Percentiles rank a stretch among this genome's conserved stretches.
These are phyloP conservation scores for Calidris pygmaea DNA, from an alignment of 2,113 vertebrate species.

Conservation along the genomic window DNA sequence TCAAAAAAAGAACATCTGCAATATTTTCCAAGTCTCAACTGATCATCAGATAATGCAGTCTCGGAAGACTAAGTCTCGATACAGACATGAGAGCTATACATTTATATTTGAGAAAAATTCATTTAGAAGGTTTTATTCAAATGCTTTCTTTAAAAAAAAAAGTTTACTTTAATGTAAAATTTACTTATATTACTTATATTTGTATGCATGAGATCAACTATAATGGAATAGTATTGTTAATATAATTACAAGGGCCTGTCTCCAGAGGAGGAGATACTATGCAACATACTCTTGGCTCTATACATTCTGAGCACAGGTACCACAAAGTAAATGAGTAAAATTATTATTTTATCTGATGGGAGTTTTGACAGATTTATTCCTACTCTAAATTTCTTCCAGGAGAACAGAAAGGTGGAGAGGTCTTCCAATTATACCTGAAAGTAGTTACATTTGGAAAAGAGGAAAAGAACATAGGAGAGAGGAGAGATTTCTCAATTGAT, in stretches of 20 bases:
- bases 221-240: not conserved
- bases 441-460: conserved; percentile 9
- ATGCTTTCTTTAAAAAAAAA: not conserved
- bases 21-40: not conserved
- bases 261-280: not conserved
- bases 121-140: not conserved
- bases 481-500: not conserved
- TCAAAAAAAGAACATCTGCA: not conserved
- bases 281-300: not conserved
- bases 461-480: not conserved
- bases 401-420: conserved; percentile 14
- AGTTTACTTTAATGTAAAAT: not conserved
- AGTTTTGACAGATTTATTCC: conserved; percentile 43
- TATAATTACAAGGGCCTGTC: not conserved
- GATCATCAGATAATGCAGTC: not conserved
- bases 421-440: conserved; percentile 15
- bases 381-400: conserved; percentile 39
- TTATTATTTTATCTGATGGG: conserved; percentile 13
- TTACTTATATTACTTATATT: not conserved
- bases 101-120: not conserved
- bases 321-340: conserved; percentile 27
- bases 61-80: not conserved
- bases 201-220: not conserved
- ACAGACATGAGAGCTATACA: not conserved
- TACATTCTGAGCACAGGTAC: conserved; percentile 1